A percentile compares a stretch with the other conserved stretches of the same genome.
These are phyloP conservation scores for Rhinogobius similis DNA, from an alignment of 2,113 vertebrate genomes.

Conservation along the genomic window DNA sequence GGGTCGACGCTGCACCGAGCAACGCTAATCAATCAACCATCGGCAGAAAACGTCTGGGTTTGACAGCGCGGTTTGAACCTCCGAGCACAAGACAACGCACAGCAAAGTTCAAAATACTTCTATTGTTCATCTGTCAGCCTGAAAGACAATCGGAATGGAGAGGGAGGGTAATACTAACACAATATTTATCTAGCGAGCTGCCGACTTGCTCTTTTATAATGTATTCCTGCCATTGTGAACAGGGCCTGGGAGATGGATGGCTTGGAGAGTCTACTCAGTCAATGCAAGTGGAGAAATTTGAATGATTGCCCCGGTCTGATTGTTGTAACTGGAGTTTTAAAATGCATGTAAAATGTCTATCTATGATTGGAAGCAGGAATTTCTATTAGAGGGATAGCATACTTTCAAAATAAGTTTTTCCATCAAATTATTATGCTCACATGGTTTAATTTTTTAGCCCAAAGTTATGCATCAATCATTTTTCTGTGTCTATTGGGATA, in stretches of 20 bases:
- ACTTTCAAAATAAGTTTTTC: not conserved
- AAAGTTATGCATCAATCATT: not conserved
- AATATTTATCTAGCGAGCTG: constrained; percentile 77
- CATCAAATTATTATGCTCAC: not conserved
- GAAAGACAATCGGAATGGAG: constrained; percentile 64
- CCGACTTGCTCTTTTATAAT: constrained; percentile 64
- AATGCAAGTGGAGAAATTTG: constrained; percentile 18
- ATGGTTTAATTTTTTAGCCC: not conserved
- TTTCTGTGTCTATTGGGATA: not conserved
- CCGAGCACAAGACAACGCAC: constrained; percentile 66
- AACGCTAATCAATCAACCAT: constrained; percentile 70
- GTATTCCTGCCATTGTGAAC: constrained; percentile 73
- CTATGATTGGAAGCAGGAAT: not conserved
- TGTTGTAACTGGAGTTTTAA: not conserved
- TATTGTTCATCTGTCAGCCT: constrained; percentile 77
- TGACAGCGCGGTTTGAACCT: constrained; percentile 67
- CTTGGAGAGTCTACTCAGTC: constrained; percentile 59
- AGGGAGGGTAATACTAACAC: constrained; percentile 61
- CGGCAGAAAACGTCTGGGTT: constrained; percentile 52
- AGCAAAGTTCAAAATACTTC: constrained; percentile 76
- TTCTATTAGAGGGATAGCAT: not conserved
- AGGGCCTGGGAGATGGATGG: constrained; percentile 60
- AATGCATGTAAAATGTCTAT: constrained; percentile 1
- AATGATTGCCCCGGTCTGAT: not conserved
- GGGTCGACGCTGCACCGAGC: constrained; percentile 33